phyloP scores from a whole-genome alignment of 2,113 vertebrate species.

The Hyperopisus bebe region DNA sequence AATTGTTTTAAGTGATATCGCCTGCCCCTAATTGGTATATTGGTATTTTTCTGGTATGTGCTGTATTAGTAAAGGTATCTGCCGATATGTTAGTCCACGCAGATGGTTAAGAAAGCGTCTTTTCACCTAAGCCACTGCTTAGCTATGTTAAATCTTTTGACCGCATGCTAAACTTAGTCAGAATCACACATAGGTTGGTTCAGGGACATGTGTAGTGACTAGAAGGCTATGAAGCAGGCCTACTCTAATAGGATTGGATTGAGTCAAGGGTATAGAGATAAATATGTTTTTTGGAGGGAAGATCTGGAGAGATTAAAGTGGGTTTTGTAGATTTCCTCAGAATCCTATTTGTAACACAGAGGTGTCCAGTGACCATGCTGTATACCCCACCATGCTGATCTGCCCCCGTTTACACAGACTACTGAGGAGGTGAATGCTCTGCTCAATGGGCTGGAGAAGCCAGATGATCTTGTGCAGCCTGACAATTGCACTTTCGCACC shows the following conservation, averaged over 20 bases:
- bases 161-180: background rate
- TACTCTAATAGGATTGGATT: background rate
- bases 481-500: slow-evolving; percentile 23
- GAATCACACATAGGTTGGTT: background rate
- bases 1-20: too few species aligned
- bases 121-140: background rate
- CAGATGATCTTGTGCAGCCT: slow-evolving; percentile 23
- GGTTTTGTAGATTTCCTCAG: background rate
- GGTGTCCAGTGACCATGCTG: background rate
- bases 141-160: background rate
- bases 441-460: slow-evolving; percentile 53
- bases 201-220: background rate
- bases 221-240: background rate
- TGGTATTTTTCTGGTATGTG: background rate
- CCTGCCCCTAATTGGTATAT: background rate
- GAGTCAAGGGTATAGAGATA: background rate
- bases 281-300: background rate
- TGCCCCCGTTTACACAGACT: slow-evolving; percentile 54
- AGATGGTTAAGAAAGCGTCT: background rate
- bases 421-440: slow-evolving; percentile 61
- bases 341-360: background rate
- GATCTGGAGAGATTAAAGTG: background rate
- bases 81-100: background rate
- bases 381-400: background rate
- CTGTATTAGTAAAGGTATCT: background rate